A percentile compares a stretch with the other conserved stretches of the same genome.
These are phyloP conservation scores for Isaurus tuberculatus DNA, from an alignment of 92 coral and sea anemone species.

Conservation along the genomic window DNA sequence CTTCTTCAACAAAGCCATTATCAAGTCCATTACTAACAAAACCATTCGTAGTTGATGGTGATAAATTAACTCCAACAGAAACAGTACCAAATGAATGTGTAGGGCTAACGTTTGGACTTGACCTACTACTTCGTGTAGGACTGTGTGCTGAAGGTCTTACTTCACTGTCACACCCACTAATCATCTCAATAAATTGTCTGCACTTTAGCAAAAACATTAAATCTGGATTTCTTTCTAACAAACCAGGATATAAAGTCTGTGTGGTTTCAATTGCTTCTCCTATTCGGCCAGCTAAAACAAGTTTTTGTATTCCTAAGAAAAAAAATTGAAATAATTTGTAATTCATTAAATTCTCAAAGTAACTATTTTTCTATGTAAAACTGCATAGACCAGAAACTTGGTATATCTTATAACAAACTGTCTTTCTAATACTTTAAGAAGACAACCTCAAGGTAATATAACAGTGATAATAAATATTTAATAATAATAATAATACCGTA, in stretches of 20 bases:
- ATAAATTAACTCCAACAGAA: conserved; percentile 74
- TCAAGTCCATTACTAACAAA: conserved; percentile 90
- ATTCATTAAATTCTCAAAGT: neutral
- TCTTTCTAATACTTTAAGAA: too few species aligned
- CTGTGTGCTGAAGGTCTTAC: conserved; percentile 96
- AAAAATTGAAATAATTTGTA: neutral
- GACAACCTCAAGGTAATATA: too few species aligned
- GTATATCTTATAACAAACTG: too few species aligned
- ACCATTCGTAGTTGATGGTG: conserved; percentile 86
- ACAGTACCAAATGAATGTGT: conserved; percentile 88
- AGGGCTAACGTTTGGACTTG: conserved; percentile 99
- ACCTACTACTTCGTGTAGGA: conserved; percentile 79
- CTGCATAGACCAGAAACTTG: too few species aligned
- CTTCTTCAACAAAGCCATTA: conserved; percentile 89
- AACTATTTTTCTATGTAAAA: neutral
- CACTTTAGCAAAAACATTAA: conserved; percentile 91
- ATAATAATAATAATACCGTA: too few species aligned
- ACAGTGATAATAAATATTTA: too few species aligned
- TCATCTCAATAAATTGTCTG: conserved; percentile 99
- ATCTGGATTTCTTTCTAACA: conserved; percentile 94
- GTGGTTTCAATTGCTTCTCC: conserved; percentile 99
- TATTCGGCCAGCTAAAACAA: conserved; percentile 93
- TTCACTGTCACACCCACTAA: conserved; percentile 95
- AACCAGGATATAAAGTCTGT: conserved; percentile 94
- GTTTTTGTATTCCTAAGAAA: conserved; percentile 91